A percentile compares a stretch with the other conserved stretches of the same genome.
Conservation (phyloP, 1,140 invertebrate genomes). For the Zaprionus capensis region DNA sequence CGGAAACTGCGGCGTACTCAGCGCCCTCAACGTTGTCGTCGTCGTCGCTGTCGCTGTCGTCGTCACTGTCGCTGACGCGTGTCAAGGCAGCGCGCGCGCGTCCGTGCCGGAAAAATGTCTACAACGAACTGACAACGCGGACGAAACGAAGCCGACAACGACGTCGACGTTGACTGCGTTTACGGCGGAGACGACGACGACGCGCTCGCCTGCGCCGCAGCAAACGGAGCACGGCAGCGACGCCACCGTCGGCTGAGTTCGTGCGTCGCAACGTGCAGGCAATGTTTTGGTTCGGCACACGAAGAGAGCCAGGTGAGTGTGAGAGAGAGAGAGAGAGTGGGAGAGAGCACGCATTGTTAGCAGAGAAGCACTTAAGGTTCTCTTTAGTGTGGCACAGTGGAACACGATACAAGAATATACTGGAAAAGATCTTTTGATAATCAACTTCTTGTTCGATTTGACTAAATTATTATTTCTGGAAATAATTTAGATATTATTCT, state of each 20-base stretch:
- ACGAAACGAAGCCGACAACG: slow-evolving; percentile 17
- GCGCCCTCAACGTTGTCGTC: slow-evolving; percentile 32
- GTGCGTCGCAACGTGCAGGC: slow-evolving; percentile 38
- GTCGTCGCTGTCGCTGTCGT: background rate
- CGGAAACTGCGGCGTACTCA: slow-evolving; percentile 40
- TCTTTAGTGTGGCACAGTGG: slow-evolving; percentile 25
- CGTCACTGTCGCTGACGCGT: slow-evolving; percentile 26
- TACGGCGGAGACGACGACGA: slow-evolving; percentile 49
- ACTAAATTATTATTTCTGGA: background rate
- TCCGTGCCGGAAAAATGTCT: slow-evolving; percentile 80
- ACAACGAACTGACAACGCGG: slow-evolving; percentile 68
- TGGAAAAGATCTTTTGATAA: background rate
- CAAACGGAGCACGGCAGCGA: slow-evolving; percentile 47
- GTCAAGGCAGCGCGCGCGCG: slow-evolving; percentile 49
- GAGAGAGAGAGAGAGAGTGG: background rate
- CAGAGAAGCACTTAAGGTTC: background rate
- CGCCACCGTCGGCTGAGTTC: slow-evolving; percentile 4
- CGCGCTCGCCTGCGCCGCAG: slow-evolving; percentile 21
- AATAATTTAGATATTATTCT: too few species aligned
- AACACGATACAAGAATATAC: background rate
- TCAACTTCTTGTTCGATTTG: background rate
- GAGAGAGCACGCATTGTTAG: background rate
- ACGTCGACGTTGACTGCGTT: slow-evolving; percentile 20
- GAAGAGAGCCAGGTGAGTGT: slow-evolving; percentile 27
- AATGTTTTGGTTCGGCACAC: slow-evolving; percentile 38